Evolutionary conservation across 2,113 vertebrate genomes (phyloP), one percentile per base, ranked within the genome.

Genomic region (Plectropomus leopardus): DNA sequence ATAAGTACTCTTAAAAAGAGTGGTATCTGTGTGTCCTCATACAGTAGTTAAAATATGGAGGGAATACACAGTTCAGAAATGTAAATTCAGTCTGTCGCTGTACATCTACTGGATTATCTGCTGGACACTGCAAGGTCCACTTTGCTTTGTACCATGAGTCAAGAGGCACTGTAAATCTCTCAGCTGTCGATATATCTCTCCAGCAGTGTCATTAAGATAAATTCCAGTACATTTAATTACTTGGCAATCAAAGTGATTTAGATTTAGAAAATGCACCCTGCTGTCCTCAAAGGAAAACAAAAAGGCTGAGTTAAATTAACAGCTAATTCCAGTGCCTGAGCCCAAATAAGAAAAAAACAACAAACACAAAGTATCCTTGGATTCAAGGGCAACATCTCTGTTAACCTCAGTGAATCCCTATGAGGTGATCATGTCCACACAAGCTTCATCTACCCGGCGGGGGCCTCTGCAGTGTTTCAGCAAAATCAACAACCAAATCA

Each of bases 401-500:
- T 75, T 76, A 69, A 74, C 78, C 84, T 76, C 53, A 42, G 51
- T 76, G 60, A 79, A 74, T 82, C 89, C 60, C 66, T 71, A 0
- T 21, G 78, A 26, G 60, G 73, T 65, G 87, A 80, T 72, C 4
- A 4, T 34, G 77, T 90, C 87, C 70, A 64, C 55, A 68, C 69
- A 32, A 24, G 77, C 54, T 67, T 71, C 60, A 68, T 59, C 58
- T 42, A 32, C 48, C n/a, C 84, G 24, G 5, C 4, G 0, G 69
- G 69, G 61, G 61, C 53, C 86, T 66, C 74, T 15, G 75, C 74
- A 40, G 44, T 74, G 59, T 91, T 84, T 76, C 59, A 79, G 60
- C 42, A 86, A 77, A 85, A 76, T 85, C 86, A 91, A 84, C 86
- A 88, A 87, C 73, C 66, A 72, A 87, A 89, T 87, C 70, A 80